These are phyloP conservation scores for Cossypha niveicapilla DNA, from an alignment of 2,797 vertebrate species.

Conservation along the genomic window DNA sequence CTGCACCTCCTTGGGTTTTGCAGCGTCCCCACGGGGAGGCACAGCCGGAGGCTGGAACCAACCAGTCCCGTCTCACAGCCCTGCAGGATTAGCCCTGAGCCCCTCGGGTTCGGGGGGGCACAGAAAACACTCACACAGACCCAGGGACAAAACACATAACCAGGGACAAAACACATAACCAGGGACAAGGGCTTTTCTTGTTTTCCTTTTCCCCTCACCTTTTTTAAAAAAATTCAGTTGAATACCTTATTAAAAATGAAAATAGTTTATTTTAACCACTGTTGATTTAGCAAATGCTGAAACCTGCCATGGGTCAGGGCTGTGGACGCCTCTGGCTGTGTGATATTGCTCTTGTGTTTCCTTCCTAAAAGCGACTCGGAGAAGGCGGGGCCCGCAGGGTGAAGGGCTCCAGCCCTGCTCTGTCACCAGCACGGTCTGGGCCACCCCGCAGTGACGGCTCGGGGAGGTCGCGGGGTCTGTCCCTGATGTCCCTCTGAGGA, in stretches of 20 bases:
- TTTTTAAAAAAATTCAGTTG: neutral
- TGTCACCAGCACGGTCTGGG: neutral
- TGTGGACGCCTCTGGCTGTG: neutral
- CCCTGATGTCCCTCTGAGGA: neutral
- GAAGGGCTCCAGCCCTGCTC: neutral
- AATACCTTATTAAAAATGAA: conserved; percentile 35
- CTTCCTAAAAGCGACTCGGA: neutral
- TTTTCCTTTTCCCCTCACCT: rapidly evolving
- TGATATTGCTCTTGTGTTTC: neutral
- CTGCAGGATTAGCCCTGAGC: neutral
- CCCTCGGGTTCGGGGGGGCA: rapidly evolving
- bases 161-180: neutral
- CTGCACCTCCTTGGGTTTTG: neutral
- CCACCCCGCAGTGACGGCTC: neutral
- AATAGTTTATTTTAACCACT: conserved; percentile 21
- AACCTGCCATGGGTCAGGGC: neutral
- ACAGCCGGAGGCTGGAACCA: neutral
- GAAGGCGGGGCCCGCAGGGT: neutral
- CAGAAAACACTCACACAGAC: neutral
- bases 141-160: neutral
- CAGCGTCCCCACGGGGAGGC: neutral
- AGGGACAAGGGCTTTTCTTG: neutral
- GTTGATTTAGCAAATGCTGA: neutral
- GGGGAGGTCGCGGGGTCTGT: rapidly evolving
- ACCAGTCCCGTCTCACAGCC: neutral